Evolutionary conservation across 2,888 invertebrate species (phyloP).

Genomic region (Sphaeridia pumilis): DNA sequence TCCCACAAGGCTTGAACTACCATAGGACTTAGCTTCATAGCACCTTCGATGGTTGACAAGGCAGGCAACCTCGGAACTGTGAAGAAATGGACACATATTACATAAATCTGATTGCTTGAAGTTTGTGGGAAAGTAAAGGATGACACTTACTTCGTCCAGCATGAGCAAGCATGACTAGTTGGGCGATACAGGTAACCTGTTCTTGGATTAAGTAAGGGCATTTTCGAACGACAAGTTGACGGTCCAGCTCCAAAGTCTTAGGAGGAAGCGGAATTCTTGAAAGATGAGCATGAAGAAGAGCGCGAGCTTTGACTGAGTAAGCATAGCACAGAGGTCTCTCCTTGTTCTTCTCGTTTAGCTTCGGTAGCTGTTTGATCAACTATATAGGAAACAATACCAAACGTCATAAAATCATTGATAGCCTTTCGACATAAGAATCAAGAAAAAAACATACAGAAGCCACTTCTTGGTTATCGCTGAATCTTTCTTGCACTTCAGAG

Average conservation of each 20-base stretch:
- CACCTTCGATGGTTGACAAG: slow-evolving; percentile 91
- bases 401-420: neutral
- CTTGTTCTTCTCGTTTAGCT: slow-evolving; percentile 90
- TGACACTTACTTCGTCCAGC: slow-evolving; percentile 65
- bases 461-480: slow-evolving; percentile 89
- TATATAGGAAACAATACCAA: slow-evolving; percentile 39
- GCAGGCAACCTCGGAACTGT: slow-evolving; percentile 67
- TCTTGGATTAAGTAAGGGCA: slow-evolving; percentile 92
- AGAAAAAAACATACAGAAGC: slow-evolving; percentile 54
- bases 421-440: neutral
- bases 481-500: slow-evolving; percentile 81
- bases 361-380: slow-evolving; percentile 81
- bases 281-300: slow-evolving; percentile 90
- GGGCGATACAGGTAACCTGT: slow-evolving; percentile 92
- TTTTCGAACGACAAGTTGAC: slow-evolving; percentile 71
- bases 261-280: slow-evolving; percentile 66
- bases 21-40: slow-evolving; percentile 95
- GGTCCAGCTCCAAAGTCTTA: slow-evolving; percentile 69
- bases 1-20: slow-evolving; percentile 95
- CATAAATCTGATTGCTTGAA: no score
- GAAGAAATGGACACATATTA: no score
- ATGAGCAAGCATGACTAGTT: slow-evolving; percentile 80
- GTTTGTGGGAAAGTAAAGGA: neutral
- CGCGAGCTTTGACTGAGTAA: slow-evolving; percentile 77
- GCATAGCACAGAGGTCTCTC: slow-evolving; percentile 83